Percentiles rank a stretch among this genome's conserved stretches.
Evolutionary conservation across 35 echinoderm and acorn worm genomes (phyloP).

Genomic region (Apostichopus japonicus): DNA sequence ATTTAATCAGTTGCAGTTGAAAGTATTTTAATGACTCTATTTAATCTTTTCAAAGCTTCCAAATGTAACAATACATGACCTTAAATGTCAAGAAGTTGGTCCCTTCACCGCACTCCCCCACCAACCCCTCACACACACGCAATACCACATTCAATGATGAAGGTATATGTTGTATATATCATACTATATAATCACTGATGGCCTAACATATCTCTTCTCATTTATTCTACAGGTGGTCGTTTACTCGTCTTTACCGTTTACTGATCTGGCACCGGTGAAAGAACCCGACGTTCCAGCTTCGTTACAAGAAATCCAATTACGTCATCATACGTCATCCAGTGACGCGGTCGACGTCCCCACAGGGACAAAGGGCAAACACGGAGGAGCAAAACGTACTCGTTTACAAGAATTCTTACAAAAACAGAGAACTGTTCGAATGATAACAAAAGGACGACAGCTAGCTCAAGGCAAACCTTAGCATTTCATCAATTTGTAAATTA

Average conservation of each 20-base stretch:
- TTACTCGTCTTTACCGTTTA: conserved; percentile 94
- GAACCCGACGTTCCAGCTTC: conserved; percentile 75
- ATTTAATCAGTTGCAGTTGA: too few relatives aligned
- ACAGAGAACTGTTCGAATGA: conserved; percentile 72
- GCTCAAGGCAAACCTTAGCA: conserved; percentile 44
- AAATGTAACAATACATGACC: too few relatives aligned
- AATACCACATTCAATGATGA: too few relatives aligned
- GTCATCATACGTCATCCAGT: conserved; percentile 68
- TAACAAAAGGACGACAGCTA: conserved; percentile 44
- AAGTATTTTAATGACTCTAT: too few relatives aligned
- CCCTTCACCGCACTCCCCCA: neutral
- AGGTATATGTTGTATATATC: too few relatives aligned
- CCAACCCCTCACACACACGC: neutral
- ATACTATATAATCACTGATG: too few relatives aligned
- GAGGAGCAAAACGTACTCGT: conserved; percentile 61
- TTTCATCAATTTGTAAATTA: too few relatives aligned
- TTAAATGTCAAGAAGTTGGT: too few relatives aligned
- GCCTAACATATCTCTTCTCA: neutral
- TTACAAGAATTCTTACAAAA: conserved; percentile 88
- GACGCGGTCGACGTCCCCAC: conserved; percentile 62
- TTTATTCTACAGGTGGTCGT: conserved; percentile 72
- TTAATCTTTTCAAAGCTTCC: too few relatives aligned
- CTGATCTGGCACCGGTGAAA: conserved; percentile 86
- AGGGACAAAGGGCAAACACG: conserved; percentile 58
- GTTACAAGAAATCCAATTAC: conserved; percentile 88